Base-by-base conservation (phyloP, 2,888 invertebrate species). In the Opisthograptis luteolata region DNA sequence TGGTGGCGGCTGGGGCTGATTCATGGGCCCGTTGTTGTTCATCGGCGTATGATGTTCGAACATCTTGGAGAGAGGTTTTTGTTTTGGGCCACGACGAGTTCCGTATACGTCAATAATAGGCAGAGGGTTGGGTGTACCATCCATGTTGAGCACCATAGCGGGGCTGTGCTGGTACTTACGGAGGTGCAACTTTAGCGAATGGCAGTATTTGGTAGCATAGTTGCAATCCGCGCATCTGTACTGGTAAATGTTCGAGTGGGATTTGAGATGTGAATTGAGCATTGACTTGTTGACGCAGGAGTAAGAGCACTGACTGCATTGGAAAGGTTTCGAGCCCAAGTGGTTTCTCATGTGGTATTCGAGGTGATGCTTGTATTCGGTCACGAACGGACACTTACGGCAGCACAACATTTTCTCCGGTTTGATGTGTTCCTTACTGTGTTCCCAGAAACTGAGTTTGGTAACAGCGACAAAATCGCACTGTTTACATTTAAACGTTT, bases 261-360 rank as follows among this genome's bases (percentile, higher is more conserved):
- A 98, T 78, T 99, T 99, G 75, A 98, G 93, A 79, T 99, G 99
- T 0, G 98, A 98, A 84, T 98, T 99, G 44, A 99, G 92, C 99
- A 99, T 99, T 0, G 99, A 99, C 80, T 98, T 98, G 88, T 98
- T 99, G n/a, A 98, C 98, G 77, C 98, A 99, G 0, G 94, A 93
- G 73, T 98, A 98, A 10, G 93, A 92, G 79, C 99, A 99, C 73
- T 97, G 94, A 56, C 93, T 93, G 82, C 99, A 99, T 78, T 96
- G 96, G 91, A 96, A 99, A 1, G 99, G 99, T 77, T 99, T 99
- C 0, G 96, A 95, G 25, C 98, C 98, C 68, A 95, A 93, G 83
- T 99, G 99, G 79, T 99, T 99, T 30, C 97, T 92, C 78, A 98
- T 92, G 79, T 99, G 99, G 73, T 99, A 99, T 78, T 99, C 99